Conservation (phyloP, 2,797 vertebrate species). For the Zenarchopterus dispar region DNA sequence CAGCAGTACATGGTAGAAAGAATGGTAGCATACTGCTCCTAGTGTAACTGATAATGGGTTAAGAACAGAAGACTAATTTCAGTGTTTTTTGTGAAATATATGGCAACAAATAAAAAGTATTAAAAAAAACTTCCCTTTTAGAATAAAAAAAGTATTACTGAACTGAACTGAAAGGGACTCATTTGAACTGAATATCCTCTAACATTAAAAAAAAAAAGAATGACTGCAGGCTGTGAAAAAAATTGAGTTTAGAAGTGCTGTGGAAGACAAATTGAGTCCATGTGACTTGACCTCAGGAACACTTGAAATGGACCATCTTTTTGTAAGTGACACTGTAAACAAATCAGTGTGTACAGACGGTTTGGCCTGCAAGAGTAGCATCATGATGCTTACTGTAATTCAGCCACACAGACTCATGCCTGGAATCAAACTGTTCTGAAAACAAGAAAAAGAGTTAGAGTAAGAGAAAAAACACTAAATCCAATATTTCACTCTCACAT, state of each 20-base stretch:
- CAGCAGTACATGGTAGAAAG: too few species aligned
- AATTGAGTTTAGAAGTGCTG: constrained; percentile 28
- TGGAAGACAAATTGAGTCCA: constrained; percentile 40
- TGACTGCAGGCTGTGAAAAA: constrained; percentile 8
- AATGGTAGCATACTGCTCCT: too few species aligned
- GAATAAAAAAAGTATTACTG: too few species aligned
- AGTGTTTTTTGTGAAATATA: too few species aligned
- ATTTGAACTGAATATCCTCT: too few species aligned
- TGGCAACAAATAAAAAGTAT: too few species aligned
- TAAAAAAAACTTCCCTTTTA: too few species aligned
- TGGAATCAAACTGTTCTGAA: neutral
- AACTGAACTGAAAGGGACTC: too few species aligned
- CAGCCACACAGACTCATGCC: neutral
- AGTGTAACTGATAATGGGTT: too few species aligned
- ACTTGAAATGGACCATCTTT: neutral
- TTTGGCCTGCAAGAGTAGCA: constrained; percentile 1
- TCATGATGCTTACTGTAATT: constrained; percentile 1
- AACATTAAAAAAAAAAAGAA: constrained; percentile 11
- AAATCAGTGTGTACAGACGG: constrained; percentile 1
- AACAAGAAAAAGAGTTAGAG: neutral
- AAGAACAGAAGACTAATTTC: too few species aligned
- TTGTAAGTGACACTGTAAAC: constrained; percentile 5
- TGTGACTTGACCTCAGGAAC: constrained; percentile 23
- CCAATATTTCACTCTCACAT: constrained; percentile 37
- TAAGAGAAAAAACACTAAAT: neutral